A percentile compares a stretch with the other conserved stretches of the same genome.
Evolutionary conservation across 92 coral and sea anemone species (phyloP).

Genomic region (Scolanthus callimorphus): DNA sequence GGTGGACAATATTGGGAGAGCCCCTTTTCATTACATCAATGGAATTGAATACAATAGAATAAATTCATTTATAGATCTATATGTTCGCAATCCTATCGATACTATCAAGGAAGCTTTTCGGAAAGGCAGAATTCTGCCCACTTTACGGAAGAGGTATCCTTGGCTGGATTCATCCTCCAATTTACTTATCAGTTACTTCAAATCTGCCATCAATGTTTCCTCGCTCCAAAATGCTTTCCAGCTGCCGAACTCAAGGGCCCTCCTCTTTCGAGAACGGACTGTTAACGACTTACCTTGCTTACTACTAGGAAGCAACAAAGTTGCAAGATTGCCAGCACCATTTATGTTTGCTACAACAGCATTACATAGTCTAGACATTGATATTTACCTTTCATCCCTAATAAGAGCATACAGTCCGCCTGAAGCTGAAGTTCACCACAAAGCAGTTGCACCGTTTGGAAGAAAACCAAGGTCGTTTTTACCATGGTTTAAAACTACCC

Average conservation of each 20-base stretch:
- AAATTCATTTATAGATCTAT: conserved; percentile 9
- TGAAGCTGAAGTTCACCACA: background rate
- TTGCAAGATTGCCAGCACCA: background rate
- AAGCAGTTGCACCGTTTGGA: background rate
- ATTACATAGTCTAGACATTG: background rate
- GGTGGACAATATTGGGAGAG: conserved; percentile 5
- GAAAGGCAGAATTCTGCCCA: too few relatives aligned
- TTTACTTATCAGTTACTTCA: background rate
- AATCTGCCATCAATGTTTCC: background rate
- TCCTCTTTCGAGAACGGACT: too few relatives aligned
- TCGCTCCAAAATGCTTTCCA: background rate
- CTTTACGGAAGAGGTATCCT: background rate
- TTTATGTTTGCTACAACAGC: background rate
- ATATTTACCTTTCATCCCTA: background rate
- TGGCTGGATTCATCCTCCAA: background rate
- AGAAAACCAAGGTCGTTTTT: background rate
- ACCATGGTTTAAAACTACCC: background rate
- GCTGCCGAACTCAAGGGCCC: too few relatives aligned
- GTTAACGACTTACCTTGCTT: too few relatives aligned
- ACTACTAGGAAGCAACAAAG: background rate
- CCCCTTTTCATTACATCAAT: conserved; percentile 1
- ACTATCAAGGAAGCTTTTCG: background rate
- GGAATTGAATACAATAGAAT: background rate
- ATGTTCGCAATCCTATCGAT: conserved; percentile 11
- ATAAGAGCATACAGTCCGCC: background rate